These are phyloP conservation scores for Monarcha castaneiventris DNA, from an alignment of 2,113 vertebrate species.

Conservation along the genomic window DNA sequence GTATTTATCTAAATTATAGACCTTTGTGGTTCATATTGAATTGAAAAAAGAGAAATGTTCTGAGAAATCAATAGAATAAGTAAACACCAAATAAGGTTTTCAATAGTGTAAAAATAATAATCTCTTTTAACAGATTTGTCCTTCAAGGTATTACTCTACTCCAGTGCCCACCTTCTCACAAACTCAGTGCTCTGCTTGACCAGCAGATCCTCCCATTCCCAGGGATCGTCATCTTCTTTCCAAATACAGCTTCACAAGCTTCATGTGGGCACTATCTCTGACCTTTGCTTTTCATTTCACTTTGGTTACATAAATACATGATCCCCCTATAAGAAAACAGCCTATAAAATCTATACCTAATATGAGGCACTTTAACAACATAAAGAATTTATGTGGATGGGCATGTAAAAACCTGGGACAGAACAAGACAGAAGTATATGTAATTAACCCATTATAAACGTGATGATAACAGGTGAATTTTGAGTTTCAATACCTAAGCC, in stretches of 20 bases:
- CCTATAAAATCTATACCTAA: neutral
- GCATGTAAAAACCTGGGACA: neutral
- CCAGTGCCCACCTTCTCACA: neutral
- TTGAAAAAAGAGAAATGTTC: neutral
- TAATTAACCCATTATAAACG: neutral
- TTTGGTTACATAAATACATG: neutral
- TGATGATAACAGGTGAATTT: neutral
- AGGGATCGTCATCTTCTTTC: neutral
- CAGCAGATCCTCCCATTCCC: neutral
- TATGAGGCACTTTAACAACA: neutral
- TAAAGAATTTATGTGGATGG: neutral
- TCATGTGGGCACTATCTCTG: rapidly evolving
- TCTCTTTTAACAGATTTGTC: neutral
- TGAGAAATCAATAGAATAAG: neutral
- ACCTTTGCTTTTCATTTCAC: neutral
- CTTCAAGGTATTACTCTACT: neutral
- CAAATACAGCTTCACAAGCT: neutral
- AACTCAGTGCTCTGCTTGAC: neutral
- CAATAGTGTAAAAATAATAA: neutral
- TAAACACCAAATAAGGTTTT: neutral
- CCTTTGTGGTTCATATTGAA: neutral
- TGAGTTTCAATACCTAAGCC: neutral
- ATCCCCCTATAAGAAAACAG: neutral
- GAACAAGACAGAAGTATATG: neutral
- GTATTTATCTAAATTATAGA: neutral